Base-by-base conservation (phyloP, 2,113 vertebrate species). In the Salminus brasiliensis region DNA sequence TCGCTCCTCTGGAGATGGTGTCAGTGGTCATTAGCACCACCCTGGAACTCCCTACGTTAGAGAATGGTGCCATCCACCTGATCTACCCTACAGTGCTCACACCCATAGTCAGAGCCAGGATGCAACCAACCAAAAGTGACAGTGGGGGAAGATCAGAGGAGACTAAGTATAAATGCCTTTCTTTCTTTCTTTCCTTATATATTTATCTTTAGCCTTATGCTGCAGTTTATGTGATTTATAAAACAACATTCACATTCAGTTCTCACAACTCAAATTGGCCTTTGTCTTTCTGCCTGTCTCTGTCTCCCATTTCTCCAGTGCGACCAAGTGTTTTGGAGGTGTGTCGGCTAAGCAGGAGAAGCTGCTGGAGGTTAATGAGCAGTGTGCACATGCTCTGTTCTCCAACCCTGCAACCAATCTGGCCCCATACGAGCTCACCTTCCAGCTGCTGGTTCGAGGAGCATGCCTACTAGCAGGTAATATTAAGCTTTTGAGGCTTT, bases 391-490 rank as follows among this genome's bases (percentile, higher is more conserved):
- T 7, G 88, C 95, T 1, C 63, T 98, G 84, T 95, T 99, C 84
- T 93, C 89, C 27, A 93, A 94, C 83, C 92, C 85, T 49, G 94
- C 95, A 71, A 93, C 88, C 83, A 98, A 95, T 84, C 94, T 95
- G 66, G 92, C 94, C 70, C 95, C 95, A 0, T 99, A 99, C 0
- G 94, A 97, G 49, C 95, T 99, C 79, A 87, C 89, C 91, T 99
- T 99, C 0, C 96, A 97, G 91, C 94, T 99, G 89, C 92, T 99
- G 89, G 97, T 99, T 86, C 94, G 96, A 81, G 96, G 96, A 15
- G 97, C 97, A 5, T 99, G 98, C 84, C 93, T 99, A 59, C 90
- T 99, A 57, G 97, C 98, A 85, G 98, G 98, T 98, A 93, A 39
- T 12, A 27, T 18, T 25, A 16, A 16, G n/a, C n/a, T n/a, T n/a